These are phyloP conservation scores for Aporophyla nigra DNA, from an alignment of 2,888 invertebrate species.

Conservation along the genomic window DNA sequence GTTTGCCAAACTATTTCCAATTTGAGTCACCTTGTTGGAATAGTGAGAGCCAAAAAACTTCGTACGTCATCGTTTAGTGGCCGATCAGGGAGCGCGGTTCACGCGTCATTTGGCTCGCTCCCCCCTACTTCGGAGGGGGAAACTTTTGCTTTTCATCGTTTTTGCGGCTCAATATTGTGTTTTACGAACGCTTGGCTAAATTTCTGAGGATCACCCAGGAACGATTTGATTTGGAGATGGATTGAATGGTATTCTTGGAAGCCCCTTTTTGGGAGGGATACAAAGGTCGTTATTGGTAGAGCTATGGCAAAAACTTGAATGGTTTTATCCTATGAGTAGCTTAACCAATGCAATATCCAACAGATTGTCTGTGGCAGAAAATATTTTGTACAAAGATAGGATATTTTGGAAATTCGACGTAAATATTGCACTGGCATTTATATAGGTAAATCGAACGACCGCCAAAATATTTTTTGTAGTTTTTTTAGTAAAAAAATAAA, in stretches of 20 bases:
- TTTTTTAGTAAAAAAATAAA: too few relatives aligned
- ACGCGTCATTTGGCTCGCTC: conserved; percentile 71
- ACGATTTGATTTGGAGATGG: conserved; percentile 65
- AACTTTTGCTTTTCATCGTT: conserved; percentile 69
- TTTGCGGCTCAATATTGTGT: conserved; percentile 70
- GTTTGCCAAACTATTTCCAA: conserved; percentile 44
- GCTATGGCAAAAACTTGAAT: conserved; percentile 23
- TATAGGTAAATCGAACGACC: not conserved
- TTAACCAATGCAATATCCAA: not conserved
- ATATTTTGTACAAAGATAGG: not conserved
- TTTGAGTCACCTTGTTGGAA: conserved; percentile 63
- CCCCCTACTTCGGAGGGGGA: conserved; percentile 29
- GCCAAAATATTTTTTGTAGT: too few relatives aligned
- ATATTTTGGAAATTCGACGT: not conserved
- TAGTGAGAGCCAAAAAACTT: conserved; percentile 68
- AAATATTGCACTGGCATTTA: not conserved
- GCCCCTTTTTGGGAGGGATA: conserved; percentile 45
- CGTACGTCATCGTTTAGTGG: conserved; percentile 74
- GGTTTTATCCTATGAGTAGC: conserved; percentile 2
- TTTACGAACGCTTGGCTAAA: conserved; percentile 66
- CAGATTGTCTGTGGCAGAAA: not conserved
- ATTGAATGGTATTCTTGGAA: conserved; percentile 60
- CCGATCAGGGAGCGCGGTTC: conserved; percentile 65
- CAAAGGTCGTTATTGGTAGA: conserved; percentile 50
- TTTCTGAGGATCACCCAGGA: conserved; percentile 61